Percentiles rank a stretch among this genome's conserved stretches.
Conservation (phyloP, 2,797 vertebrate genomes). For the Mormyrus hasselquistii region DNA sequence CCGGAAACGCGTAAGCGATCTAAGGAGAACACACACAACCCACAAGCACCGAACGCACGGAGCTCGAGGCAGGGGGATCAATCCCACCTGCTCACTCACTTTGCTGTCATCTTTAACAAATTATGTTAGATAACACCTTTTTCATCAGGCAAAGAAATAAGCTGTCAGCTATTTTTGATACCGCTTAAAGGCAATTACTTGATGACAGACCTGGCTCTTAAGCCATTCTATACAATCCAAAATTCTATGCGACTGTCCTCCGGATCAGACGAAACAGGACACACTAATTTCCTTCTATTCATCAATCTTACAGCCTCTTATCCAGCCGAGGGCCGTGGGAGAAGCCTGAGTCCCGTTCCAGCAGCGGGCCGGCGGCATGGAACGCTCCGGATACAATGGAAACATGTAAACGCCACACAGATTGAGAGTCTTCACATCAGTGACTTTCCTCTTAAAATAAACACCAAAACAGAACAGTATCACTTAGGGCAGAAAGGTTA, state of each 20-base stretch:
- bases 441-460: not conserved
- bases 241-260: not conserved
- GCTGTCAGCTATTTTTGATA: conserved; percentile 5
- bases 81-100: conserved; percentile 9
- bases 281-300: not conserved
- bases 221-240: not conserved
- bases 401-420: not conserved
- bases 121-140: conserved; percentile 5
- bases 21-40: not conserved
- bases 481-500: not conserved
- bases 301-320: not conserved
- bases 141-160: not conserved
- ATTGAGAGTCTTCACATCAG: not conserved
- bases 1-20: not conserved
- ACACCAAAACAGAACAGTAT: not conserved
- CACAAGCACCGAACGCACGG: not conserved
- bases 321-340: not conserved
- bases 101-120: conserved; percentile 9
- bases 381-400: not conserved
- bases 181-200: not conserved
- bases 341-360: not conserved
- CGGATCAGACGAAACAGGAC: not conserved
- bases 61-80: not conserved
- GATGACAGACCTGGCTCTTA: not conserved
- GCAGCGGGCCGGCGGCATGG: not conserved